Evolutionary conservation across 2,113 vertebrate species (phyloP).

Genomic region (Menura novaehollandiae): DNA sequence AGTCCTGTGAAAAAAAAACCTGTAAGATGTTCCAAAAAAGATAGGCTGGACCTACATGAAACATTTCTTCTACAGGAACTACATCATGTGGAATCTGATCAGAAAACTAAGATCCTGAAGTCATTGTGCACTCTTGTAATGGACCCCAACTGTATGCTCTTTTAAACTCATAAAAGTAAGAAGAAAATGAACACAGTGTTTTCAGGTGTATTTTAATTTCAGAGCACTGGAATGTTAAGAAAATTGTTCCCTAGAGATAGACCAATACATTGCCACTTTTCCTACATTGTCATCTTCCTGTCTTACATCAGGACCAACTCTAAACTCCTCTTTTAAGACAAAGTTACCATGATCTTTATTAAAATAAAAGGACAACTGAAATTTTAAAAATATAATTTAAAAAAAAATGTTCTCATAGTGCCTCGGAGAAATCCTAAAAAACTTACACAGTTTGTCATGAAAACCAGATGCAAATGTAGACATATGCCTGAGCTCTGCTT

Average conservation of each 20-base stretch:
- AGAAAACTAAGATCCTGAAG: not conserved
- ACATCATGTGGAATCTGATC: not conserved
- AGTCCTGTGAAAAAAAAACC: not conserved
- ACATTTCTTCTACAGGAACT: not conserved
- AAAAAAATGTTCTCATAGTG: not conserved
- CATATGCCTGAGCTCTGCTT: not conserved
- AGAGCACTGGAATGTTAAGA: not conserved
- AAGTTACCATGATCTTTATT: not conserved
- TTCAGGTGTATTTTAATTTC: not conserved
- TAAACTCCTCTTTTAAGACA: not conserved
- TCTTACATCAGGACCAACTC: not conserved
- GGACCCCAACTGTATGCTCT: rapidly evolving
- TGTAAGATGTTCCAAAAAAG: not conserved
- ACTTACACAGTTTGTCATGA: not conserved
- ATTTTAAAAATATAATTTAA: not conserved
- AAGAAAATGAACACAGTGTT: not conserved
- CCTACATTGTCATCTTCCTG: not conserved
- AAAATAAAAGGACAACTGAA: not conserved
- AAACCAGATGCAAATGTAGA: not conserved
- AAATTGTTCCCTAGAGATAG: not conserved
- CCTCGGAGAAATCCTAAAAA: not conserved
- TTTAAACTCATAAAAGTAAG: not conserved
- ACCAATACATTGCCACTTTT: not conserved
- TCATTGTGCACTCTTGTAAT: not conserved
- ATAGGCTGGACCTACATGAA: rapidly evolving